Percentiles rank a stretch among this genome's conserved stretches.
Conservation (phyloP, 2,797 vertebrate genomes). For the Falco naumanni region DNA sequence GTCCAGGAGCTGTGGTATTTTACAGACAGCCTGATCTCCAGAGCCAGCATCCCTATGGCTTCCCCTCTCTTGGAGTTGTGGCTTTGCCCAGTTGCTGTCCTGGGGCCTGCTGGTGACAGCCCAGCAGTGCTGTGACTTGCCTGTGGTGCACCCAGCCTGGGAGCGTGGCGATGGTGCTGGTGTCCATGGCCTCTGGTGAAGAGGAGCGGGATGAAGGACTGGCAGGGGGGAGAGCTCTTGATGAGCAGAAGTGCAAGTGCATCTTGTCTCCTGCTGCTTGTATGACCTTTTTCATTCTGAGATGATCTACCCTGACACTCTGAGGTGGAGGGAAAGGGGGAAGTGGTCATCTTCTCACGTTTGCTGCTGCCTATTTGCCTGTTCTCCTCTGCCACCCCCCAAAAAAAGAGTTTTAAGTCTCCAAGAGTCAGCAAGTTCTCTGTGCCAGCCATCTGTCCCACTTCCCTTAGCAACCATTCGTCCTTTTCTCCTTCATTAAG, state of each 20-base stretch:
- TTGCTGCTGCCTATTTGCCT: neutral
- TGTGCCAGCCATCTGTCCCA: conserved; percentile 59
- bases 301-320: neutral
- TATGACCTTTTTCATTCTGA: neutral
- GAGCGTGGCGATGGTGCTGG: accelerated
- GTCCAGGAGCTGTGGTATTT: conserved; percentile 25
- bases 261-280: neutral
- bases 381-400: neutral
- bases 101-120: accelerated
- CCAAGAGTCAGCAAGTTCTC: conserved; percentile 37
- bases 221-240: neutral
- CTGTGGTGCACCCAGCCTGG: accelerated
- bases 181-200: neutral
- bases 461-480: conserved; percentile 48
- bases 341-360: neutral
- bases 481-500: conserved; percentile 40
- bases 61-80: neutral
- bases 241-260: neutral
- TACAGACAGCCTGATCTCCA: neutral
- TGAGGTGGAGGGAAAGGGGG: neutral
- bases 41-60: neutral
- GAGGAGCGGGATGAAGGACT: neutral
- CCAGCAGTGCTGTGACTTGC: neutral
- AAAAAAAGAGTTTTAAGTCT: neutral
- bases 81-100: neutral